Conservation (phyloP, 1,140 invertebrate genomes). For the Spodoptera litura region DNA sequence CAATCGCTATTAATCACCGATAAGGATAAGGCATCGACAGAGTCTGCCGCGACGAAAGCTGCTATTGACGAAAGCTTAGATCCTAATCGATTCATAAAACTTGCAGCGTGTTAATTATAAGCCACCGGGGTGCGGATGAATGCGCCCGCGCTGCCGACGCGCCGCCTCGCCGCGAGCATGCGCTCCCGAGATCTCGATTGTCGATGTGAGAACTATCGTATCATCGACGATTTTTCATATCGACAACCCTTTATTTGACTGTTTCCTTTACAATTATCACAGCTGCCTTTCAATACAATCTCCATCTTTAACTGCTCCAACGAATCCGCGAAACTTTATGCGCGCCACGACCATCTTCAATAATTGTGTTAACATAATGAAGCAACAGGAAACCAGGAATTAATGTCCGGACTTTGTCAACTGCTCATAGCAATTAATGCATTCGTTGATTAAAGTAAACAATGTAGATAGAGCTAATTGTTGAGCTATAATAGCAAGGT, state of each 20-base stretch:
- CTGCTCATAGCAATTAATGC: conserved; percentile 54
- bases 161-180: conserved; percentile 61
- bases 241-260: conserved; percentile 73
- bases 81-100: conserved; percentile 85
- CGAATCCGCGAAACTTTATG: conserved; percentile 41
- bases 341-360: conserved; percentile 39
- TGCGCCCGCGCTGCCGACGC: conserved; percentile 52
- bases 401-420: conserved; percentile 41
- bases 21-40: conserved; percentile 79
- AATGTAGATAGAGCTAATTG: conserved; percentile 56
- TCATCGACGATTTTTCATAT: conserved; percentile 71
- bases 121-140: conserved; percentile 77
- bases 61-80: conserved; percentile 86
- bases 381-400: conserved; percentile 40
- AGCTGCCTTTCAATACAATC: conserved; percentile 57
- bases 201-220: conserved; percentile 73
- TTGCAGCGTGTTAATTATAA: conserved; percentile 85
- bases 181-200: conserved; percentile 56
- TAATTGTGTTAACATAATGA: conserved; percentile 36
- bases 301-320: conserved; percentile 16
- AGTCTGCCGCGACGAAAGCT: conserved; percentile 71
- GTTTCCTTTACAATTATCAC: conserved; percentile 70
- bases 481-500: conserved; percentile 55
- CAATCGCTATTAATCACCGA: conserved; percentile 84
- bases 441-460: conserved; percentile 53